Evolutionary conservation across 2,888 invertebrate genomes (phyloP), one percentile per base, ranked within the genome.

Genomic region (Metallyticus violacea): DNA sequence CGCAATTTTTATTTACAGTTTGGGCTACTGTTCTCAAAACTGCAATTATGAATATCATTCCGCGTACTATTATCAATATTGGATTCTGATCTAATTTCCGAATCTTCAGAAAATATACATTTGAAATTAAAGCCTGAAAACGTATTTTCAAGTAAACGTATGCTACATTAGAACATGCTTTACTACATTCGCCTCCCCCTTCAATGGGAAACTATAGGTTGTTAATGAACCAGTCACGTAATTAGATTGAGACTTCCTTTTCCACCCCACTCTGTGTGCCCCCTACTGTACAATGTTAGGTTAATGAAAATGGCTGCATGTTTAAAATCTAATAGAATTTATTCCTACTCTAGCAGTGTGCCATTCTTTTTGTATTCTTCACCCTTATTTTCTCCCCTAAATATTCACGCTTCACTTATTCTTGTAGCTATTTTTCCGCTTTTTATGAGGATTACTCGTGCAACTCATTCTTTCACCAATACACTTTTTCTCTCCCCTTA

Each of bases 131-230:
- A n/a, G n/a, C n/a, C n/a, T n/a, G n/a, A n/a, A n/a, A n/a, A n/a
- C n/a, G n/a, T n/a, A n/a, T n/a, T n/a, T n/a, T n/a, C n/a, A n/a
- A n/a, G n/a, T n/a, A n/a, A n/a, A n/a, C n/a, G n/a, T n/a, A n/a
- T n/a, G n/a, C n/a, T n/a, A 62, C 40, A 2, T 62, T 62, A 62
- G 40, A 62, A 9, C 15, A 62, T 62, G 40, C 40, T 22, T 22
- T 62, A 9, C 1, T 22, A 1, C 40, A 62, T 15, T 62, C 40
- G 15, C 40, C 40, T 62, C 40, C 22, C 40, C 40, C 77, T 83
- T 77, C 28, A 28, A 83, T 83, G 76, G 76, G 83, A 83, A 83
- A 83, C 83, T 83, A 83, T 83, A 77, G 83, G 77, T 77, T 83
- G 77, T 77, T 83, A 83, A 83, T 83, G 83, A 83, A 83, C 77